A percentile compares a stretch with the other conserved stretches of the same genome.
Evolutionary conservation across 2,113 vertebrate species (phyloP).

Genomic region (Hemicordylus capensis): DNA sequence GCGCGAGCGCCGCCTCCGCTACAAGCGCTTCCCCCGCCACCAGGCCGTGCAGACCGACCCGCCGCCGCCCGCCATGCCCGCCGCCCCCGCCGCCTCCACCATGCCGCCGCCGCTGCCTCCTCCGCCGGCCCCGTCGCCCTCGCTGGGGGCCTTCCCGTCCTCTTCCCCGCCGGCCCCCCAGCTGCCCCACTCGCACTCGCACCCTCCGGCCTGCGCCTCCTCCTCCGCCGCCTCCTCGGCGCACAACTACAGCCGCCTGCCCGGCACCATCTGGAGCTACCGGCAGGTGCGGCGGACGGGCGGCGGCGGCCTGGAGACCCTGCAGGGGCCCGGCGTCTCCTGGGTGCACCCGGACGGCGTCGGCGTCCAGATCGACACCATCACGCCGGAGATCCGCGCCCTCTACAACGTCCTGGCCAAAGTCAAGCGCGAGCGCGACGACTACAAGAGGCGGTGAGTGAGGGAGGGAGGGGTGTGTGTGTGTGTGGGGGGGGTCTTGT

Average conservation of each 20-base stretch:
- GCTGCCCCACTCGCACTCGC: neutral
- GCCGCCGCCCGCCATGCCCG: conserved; percentile 70
- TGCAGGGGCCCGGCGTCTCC: conserved; percentile 90
- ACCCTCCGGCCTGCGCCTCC: conserved; percentile 53
- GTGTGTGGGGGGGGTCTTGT: too few relatives aligned
- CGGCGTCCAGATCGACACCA: conserved; percentile 97
- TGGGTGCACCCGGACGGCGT: conserved; percentile 96
- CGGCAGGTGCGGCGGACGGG: conserved; percentile 87
- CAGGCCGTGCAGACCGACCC: conserved; percentile 88
- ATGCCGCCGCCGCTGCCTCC: conserved; percentile 25
- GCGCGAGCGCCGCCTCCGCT: conserved; percentile 63
- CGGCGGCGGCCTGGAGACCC: conserved; percentile 80
- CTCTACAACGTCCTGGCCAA: conserved; percentile 97
- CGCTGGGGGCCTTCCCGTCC: conserved; percentile 16
- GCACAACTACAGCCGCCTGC: conserved; percentile 80
- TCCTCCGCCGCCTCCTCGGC: conserved; percentile 19
- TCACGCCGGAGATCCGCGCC: conserved; percentile 95
- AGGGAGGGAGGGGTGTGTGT: neutral
- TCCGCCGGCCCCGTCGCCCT: conserved; percentile 34
- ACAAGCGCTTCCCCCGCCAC: conserved; percentile 76
- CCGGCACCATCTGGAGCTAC: conserved; percentile 96
- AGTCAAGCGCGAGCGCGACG: conserved; percentile 94
- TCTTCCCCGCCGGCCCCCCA: neutral
- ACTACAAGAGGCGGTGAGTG: conserved; percentile 93
- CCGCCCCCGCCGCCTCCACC: conserved; percentile 49